Conservation (phyloP, 2,113 vertebrate genomes). For the Eonycteris spelaea region DNA sequence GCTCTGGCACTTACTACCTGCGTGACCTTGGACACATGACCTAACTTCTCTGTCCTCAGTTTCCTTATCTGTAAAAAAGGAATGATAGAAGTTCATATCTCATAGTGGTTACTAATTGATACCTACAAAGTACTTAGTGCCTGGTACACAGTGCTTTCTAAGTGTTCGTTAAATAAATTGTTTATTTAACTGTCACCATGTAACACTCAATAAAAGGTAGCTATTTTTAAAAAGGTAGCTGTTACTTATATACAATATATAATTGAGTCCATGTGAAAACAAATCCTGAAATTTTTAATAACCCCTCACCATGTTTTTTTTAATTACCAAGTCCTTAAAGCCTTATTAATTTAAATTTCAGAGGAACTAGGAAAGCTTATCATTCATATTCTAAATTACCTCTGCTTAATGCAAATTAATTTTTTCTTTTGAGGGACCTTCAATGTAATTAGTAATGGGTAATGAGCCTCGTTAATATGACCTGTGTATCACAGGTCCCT, state of each 20-base stretch:
- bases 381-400: conserved; percentile 29
- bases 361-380: background rate
- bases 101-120: conserved; percentile 18
- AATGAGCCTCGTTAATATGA: background rate
- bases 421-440: background rate
- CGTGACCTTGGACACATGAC: background rate
- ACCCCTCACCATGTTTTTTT: background rate
- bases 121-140: conserved; percentile 48
- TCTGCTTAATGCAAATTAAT: conserved; percentile 30
- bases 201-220: conserved; percentile 21
- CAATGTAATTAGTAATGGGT: background rate
- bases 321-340: conserved; percentile 9
- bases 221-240: background rate
- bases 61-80: conserved; percentile 26
- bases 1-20: background rate
- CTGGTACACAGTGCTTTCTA: background rate
- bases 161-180: conserved; percentile 55
- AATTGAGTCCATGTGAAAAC: conserved; percentile 34
- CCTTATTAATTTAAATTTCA: conserved; percentile 21
- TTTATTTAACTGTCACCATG: background rate
- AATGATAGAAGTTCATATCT: conserved; percentile 8
- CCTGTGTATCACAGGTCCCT: background rate
- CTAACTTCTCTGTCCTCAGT: background rate
- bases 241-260: conserved; percentile 5
- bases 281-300: conserved; percentile 9